Evolutionary conservation across 2,888 invertebrate genomes (phyloP), one percentile per base, ranked within the genome.

Genomic region (Aspidiotus destructor): DNA sequence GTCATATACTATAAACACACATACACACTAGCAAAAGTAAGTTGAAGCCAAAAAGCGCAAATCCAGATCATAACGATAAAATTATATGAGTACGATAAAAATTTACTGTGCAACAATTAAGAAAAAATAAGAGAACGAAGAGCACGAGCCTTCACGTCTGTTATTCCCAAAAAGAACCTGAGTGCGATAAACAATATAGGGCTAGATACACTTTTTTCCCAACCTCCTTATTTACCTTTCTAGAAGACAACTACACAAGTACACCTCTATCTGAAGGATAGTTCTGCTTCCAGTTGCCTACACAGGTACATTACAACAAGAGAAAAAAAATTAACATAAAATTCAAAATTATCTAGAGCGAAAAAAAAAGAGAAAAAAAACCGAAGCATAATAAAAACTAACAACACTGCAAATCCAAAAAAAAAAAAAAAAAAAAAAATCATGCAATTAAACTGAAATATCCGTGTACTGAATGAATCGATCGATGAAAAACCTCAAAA

Each of bases 261-360:
- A 67, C 67, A 48, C 67, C 67, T 58, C 67, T 67, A 67, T 67
- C 67, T 60, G 67, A 48, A 17, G 67, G 60, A 48, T 67, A 67
- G 58, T 58, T 58, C 67, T 48, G 67, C 58, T 57, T 67, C 67
- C 67, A 67, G 16, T 52, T 42, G 67, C 67, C 67, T 67, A 58
- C 60, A 58, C 13, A 8, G 9, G 7, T 28, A 58, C 40, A 58
- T 13, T 9, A 54, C 15, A 17, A 54, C 55, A 54, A 54, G 17
- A 52, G 17, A 54, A 54, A 15, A n/a, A 54, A 54, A 7, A 54
- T 64, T 42, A 64, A 57, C 57, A 64, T 54, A 65, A 60, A 65
- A 60, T 17, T 54, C 41, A 69, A 48, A 62, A 65, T 52, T 42
- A 15, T 52, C 17, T 15, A 70, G 54, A 68, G 10, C 13, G 61